A percentile compares a stretch with the other conserved stretches of the same genome.
phyloP scores from a whole-genome alignment of 2,888 invertebrate species.

The Sepioteuthis lessoniana region DNA sequence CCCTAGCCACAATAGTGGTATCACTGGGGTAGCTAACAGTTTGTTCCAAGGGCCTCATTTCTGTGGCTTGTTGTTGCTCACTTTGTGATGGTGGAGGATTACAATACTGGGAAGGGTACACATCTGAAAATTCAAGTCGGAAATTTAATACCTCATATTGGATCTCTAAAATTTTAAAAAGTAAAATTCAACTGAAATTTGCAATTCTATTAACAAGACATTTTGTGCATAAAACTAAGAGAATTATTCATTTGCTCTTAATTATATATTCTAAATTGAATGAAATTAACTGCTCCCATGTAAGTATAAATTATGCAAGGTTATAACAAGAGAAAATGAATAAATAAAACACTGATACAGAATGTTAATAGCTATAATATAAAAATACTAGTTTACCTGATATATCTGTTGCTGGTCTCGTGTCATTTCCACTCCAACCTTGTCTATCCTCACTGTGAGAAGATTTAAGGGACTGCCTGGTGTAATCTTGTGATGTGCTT shows the following conservation, averaged over 20 bases:
- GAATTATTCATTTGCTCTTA: neutral
- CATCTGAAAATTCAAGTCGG: neutral
- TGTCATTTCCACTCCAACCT: neutral
- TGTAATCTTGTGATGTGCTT: neutral
- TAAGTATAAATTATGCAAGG: no score
- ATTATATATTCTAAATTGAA: no score
- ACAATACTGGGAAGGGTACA: neutral
- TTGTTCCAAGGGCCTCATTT: neutral
- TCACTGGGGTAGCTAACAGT: conserved; percentile 10
- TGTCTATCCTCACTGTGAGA: neutral
- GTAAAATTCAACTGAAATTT: neutral
- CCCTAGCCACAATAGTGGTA: neutral
- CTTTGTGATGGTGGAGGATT: neutral
- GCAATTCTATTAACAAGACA: neutral
- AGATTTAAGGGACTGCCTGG: neutral
- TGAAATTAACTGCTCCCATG: no score
- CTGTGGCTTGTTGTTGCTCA: neutral
- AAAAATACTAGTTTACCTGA: neutral
- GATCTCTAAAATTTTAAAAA: neutral
- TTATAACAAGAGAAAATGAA: no score
- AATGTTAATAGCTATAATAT: neutral
- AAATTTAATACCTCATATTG: neutral
- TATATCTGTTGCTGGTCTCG: neutral
- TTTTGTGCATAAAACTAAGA: neutral
- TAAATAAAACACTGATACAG: neutral